Evolutionary conservation across 2,888 invertebrate species (phyloP).

Genomic region (Disparrhopalites patrizii): DNA sequence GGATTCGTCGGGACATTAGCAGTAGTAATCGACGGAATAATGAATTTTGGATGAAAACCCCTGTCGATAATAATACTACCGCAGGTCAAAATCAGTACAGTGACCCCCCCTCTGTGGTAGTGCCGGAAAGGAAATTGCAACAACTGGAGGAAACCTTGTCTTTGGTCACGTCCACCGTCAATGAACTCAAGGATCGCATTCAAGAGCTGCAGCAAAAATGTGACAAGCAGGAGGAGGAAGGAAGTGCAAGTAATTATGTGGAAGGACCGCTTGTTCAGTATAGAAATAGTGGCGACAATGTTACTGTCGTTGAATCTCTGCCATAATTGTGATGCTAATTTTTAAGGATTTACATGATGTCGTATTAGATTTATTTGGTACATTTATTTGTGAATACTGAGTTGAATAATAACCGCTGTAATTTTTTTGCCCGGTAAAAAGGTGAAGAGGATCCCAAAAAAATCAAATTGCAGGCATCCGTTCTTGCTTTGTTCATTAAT

Average conservation of each 20-base stretch:
- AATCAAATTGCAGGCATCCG: too few relatives aligned
- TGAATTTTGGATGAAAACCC: too few relatives aligned
- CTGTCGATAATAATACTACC: background rate
- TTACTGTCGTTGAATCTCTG: background rate
- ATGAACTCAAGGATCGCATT: conserved; percentile 18
- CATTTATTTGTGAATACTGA: too few relatives aligned
- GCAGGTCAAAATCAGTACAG: background rate
- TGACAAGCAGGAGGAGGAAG: conserved; percentile 4
- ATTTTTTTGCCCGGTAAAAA: too few relatives aligned
- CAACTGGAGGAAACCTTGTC: conserved; percentile 14
- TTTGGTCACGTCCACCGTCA: conserved; percentile 11
- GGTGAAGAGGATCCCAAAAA: too few relatives aligned
- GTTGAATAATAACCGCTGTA: too few relatives aligned
- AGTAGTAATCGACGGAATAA: too few relatives aligned
- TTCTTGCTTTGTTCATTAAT: too few relatives aligned
- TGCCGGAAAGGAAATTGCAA: background rate
- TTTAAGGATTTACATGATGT: too few relatives aligned
- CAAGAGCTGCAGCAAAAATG: conserved; percentile 17
- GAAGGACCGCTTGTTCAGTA: conserved; percentile 2
- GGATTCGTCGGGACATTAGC: conserved; percentile 6
- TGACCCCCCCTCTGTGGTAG: background rate
- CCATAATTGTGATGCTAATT: conserved; percentile 11
- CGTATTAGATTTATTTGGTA: too few relatives aligned
- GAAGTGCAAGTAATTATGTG: too few relatives aligned
- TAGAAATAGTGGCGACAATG: background rate